phyloP scores from a whole-genome alignment of 1,140 invertebrate genomes.

The Metaphire vulgaris region DNA sequence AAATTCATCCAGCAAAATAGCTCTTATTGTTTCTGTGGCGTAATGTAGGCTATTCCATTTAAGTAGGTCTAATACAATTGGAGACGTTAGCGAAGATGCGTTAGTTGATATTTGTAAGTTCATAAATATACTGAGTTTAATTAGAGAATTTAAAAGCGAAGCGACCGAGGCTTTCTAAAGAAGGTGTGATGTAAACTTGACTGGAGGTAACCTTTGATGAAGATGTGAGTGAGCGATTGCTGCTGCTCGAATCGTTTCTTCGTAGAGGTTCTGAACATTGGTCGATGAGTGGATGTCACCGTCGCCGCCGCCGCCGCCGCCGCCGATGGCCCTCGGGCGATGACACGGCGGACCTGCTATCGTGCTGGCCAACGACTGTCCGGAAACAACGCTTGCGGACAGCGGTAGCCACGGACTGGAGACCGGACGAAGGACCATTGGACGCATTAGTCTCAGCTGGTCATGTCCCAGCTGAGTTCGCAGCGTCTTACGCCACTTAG shows the following conservation, averaged over 20 bases:
- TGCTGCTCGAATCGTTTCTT: not conserved
- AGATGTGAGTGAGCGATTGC: not conserved
- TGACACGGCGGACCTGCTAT: not conserved
- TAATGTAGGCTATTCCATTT: too few species aligned
- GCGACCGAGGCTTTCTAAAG: too few species aligned
- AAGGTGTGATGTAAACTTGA: too few species aligned
- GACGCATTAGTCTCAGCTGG: not conserved
- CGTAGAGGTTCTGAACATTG: not conserved
- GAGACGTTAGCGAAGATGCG: too few species aligned
- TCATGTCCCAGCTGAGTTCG: not conserved
- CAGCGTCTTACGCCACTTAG: conserved; percentile 92
- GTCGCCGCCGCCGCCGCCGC: too few species aligned
- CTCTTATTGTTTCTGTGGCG: too few species aligned
- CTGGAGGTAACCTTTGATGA: not conserved
- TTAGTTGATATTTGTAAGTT: too few species aligned
- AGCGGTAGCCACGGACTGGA: not conserved
- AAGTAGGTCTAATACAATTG: too few species aligned
- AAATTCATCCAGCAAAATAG: too few species aligned
- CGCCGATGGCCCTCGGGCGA: not conserved
- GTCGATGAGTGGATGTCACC: not conserved
- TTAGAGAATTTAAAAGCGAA: too few species aligned
- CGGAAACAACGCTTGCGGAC: not conserved
- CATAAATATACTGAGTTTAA: too few species aligned
- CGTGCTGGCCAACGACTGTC: not conserved
- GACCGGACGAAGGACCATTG: not conserved